Evolutionary conservation across 1,140 invertebrate species (phyloP).

Genomic region (Lycorma delicatula): DNA sequence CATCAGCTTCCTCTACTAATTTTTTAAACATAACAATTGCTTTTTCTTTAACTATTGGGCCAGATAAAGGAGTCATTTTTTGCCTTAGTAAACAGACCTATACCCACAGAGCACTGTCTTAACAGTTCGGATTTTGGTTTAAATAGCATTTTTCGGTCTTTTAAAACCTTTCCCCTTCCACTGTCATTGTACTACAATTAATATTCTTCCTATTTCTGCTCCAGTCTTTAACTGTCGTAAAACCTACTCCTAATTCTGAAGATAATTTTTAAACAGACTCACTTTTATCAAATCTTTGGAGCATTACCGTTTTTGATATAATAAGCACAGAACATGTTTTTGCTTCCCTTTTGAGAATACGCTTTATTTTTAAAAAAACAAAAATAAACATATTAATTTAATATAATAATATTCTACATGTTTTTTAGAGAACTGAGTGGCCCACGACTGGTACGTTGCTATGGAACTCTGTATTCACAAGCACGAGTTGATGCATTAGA

Average conservation of each 20-base stretch:
- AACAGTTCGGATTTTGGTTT: constrained; percentile 1
- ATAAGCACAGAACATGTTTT: too few relatives aligned
- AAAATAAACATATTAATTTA: too few relatives aligned
- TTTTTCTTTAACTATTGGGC: constrained; percentile 2
- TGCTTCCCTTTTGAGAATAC: too few relatives aligned
- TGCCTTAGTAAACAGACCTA: neutral
- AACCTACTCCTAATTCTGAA: neutral
- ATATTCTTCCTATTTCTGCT: neutral
- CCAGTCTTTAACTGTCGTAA: neutral
- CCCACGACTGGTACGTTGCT: constrained; percentile 58
- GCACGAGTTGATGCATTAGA: constrained; percentile 78
- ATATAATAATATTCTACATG: too few relatives aligned
- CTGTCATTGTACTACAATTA: constrained; percentile 5
- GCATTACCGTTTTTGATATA: too few relatives aligned
- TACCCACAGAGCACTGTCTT: neutral
- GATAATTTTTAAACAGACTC: neutral
- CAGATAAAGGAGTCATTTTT: constrained; percentile 5
- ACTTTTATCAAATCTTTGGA: neutral
- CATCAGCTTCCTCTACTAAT: too few relatives aligned
- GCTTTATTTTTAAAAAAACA: too few relatives aligned
- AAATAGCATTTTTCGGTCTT: constrained; percentile 6
- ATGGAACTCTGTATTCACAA: constrained; percentile 73
- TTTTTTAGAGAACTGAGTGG: constrained; percentile 39
- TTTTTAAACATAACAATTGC: neutral
- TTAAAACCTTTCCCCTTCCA: constrained; percentile 4